Evolutionary conservation across 1,140 invertebrate genomes (phyloP).

Genomic region (Eriocheir sinensis): DNA sequence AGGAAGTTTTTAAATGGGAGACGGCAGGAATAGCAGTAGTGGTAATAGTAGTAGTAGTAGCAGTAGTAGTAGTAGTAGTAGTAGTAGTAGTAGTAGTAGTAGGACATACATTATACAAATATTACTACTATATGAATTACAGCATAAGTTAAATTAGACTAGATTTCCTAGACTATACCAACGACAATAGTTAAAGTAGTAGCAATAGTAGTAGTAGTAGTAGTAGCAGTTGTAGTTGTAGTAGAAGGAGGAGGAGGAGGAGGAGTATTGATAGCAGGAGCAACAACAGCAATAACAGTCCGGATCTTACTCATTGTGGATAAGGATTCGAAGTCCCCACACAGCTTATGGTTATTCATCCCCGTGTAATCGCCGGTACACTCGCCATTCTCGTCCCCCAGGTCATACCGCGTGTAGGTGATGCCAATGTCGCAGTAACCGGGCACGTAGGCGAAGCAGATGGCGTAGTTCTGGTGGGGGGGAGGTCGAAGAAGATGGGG

Average conservation of each 20-base stretch:
- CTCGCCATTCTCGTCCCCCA: conserved; percentile 83
- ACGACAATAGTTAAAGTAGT: not conserved
- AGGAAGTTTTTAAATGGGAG: too few relatives aligned
- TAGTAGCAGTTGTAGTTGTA: not conserved
- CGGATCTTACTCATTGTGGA: conserved; percentile 37
- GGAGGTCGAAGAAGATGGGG: not conserved
- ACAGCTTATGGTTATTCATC: conserved; percentile 86
- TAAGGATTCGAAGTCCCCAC: conserved; percentile 83
- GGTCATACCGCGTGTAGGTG: conserved; percentile 82
- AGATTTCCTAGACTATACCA: too few relatives aligned
- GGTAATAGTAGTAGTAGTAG: not conserved
- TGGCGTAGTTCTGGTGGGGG: conserved; percentile 89
- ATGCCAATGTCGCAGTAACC: conserved; percentile 87
- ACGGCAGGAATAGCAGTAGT: too few relatives aligned
- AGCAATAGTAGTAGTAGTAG: not conserved
- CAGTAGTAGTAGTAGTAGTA: not conserved
- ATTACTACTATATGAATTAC: too few relatives aligned
- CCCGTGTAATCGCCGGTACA: conserved; percentile 88
- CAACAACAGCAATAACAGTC: not conserved
- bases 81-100: conserved; percentile 9
- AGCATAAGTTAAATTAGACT: too few relatives aligned
- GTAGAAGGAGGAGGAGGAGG: not conserved
- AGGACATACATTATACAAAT: too few relatives aligned
- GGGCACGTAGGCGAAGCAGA: conserved; percentile 86
- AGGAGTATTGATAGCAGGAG: not conserved